Percentiles rank a stretch among this genome's conserved stretches.
Evolutionary conservation across 2,797 vertebrate genomes (phyloP).

Genomic region (Etheostoma perlongum): DNA sequence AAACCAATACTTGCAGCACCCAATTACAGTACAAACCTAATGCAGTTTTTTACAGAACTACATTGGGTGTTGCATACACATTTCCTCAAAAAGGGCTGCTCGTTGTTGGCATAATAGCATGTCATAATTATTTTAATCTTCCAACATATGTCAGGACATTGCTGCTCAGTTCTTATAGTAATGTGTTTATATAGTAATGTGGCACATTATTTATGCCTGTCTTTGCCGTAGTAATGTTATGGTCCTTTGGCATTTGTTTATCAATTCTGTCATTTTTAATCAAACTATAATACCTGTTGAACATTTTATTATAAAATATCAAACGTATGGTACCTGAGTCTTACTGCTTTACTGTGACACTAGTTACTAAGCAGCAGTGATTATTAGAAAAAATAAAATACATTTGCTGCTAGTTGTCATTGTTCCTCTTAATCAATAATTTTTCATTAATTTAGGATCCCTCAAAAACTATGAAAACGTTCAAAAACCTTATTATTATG

Average conservation of each 20-base stretch:
- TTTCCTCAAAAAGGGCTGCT: neutral
- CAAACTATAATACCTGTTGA: neutral
- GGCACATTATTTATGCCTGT: neutral
- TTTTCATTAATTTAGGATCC: neutral
- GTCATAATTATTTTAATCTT: neutral
- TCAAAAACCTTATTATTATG: no score
- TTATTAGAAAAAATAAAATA: no score
- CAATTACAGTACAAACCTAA: neutral
- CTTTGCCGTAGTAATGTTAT: neutral
- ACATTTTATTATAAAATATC: neutral
- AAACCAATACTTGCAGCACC: neutral
- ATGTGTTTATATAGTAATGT: neutral
- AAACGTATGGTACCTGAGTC: neutral
- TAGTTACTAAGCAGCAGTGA: no score
- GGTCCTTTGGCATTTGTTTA: neutral
- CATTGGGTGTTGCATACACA: neutral
- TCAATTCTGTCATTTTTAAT: neutral
- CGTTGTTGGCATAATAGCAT: neutral
- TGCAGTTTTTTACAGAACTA: neutral
- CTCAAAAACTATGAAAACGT: neutral
- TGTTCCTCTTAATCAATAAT: neutral
- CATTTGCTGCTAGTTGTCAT: neutral
- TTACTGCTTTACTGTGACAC: neutral
- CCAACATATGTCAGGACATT: neutral
- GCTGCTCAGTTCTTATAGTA: neutral